Conservation (phyloP, 2,797 vertebrate genomes). For the Eulemur rubriventer region DNA sequence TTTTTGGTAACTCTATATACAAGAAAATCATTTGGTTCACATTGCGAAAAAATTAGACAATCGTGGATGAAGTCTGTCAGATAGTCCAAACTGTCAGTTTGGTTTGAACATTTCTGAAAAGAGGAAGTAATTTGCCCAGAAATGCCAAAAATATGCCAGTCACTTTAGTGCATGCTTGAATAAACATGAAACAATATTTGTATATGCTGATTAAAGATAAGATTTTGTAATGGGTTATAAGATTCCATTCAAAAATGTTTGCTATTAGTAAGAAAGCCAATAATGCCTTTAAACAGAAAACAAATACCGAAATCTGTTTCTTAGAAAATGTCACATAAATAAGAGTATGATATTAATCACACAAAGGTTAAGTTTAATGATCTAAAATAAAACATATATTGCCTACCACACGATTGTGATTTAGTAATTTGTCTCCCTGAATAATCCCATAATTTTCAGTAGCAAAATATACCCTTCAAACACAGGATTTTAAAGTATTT, state of each 20-base stretch:
- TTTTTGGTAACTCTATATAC: neutral
- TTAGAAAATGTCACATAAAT: neutral
- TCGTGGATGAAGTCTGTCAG: neutral
- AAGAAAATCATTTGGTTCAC: conserved; percentile 27
- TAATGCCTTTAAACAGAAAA: conserved; percentile 30
- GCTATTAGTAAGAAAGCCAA: neutral
- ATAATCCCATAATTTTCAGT: conserved; percentile 1
- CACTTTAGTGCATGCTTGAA: conserved; percentile 25
- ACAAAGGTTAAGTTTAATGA: conserved; percentile 31
- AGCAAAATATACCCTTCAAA: neutral
- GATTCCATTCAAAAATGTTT: conserved; percentile 8
- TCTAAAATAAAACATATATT: conserved; percentile 17
- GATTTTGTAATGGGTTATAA: conserved; percentile 12
- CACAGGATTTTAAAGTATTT: conserved; percentile 25
- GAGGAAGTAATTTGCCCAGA: conserved; percentile 58
- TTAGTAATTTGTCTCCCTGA: conserved; percentile 25
- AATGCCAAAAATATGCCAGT: conserved; percentile 58
- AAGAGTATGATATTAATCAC: neutral
- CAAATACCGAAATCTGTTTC: conserved; percentile 23
- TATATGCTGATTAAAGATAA: conserved; percentile 50
- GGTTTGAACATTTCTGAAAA: conserved; percentile 52
- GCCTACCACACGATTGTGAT: neutral
- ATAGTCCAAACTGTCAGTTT: conserved; percentile 40
- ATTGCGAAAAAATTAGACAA: conserved; percentile 43
- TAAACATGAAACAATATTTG: conserved; percentile 63